Conservation (phyloP, 2,113 vertebrate genomes). For the Esox niger region DNA sequence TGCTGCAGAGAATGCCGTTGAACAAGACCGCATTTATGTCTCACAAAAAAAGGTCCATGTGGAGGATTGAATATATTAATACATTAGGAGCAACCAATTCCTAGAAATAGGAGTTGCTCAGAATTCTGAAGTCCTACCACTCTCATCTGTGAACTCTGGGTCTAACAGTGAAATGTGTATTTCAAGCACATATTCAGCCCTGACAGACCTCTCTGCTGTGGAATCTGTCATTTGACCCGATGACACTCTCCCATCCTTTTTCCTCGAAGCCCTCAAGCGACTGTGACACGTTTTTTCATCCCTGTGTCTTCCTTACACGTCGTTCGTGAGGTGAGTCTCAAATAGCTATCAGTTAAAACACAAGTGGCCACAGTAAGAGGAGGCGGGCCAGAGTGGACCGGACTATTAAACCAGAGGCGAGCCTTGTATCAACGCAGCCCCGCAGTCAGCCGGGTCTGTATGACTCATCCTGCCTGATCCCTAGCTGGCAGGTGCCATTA, state of each 20-base stretch:
- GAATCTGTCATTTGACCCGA: neutral
- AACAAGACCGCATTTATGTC: neutral
- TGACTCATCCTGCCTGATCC: slow-evolving; percentile 4
- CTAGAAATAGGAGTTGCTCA: neutral
- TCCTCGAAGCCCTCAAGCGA: neutral
- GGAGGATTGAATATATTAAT: neutral
- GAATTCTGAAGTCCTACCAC: neutral
- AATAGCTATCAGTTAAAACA: slow-evolving; percentile 14
- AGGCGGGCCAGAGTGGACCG: neutral
- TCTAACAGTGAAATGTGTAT: neutral
- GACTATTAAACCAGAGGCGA: neutral
- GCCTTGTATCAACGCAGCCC: neutral
- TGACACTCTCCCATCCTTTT: slow-evolving; percentile 1
- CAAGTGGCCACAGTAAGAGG: slow-evolving; percentile 21
- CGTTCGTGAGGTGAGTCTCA: slow-evolving; percentile 24
- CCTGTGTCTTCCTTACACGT: slow-evolving; percentile 23
- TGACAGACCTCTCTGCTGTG: neutral
- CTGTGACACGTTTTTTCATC: slow-evolving; percentile 5
- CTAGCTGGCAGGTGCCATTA: slow-evolving; percentile 18
- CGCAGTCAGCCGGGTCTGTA: neutral
- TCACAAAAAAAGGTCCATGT: neutral
- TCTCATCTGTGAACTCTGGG: neutral
- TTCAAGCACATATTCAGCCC: neutral
- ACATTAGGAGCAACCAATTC: neutral
- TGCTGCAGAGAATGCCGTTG: slow-evolving; percentile 1